phyloP scores from a whole-genome alignment of 2,888 invertebrate species.

The Erannis defoliaria region DNA sequence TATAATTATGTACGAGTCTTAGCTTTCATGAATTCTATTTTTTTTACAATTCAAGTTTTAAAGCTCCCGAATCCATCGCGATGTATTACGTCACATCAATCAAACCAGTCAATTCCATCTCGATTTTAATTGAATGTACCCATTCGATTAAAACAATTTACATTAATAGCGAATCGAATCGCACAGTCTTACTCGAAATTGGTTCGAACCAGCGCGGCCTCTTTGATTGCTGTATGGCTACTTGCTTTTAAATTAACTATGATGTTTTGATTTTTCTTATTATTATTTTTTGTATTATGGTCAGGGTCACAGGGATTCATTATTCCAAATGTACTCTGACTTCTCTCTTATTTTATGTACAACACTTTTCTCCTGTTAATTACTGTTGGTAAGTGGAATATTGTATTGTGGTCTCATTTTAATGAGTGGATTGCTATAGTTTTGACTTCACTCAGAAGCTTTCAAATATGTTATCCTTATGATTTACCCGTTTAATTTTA shows the following conservation, averaged over 20 bases:
- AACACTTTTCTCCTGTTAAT: constrained; percentile 32
- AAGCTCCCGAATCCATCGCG: constrained; percentile 22
- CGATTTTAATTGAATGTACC: constrained; percentile 15
- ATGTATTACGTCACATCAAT: constrained; percentile 25
- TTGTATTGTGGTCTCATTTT: constrained; percentile 26
- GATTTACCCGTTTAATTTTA: constrained; percentile 2
- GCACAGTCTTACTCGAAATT: constrained; percentile 48
- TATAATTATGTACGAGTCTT: background rate
- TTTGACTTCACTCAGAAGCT: constrained; percentile 12
- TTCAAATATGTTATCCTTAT: constrained; percentile 9
- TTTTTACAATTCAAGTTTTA: constrained; percentile 4
- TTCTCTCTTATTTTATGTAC: constrained; percentile 27
- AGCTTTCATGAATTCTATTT: background rate
- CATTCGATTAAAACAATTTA: constrained; percentile 35
- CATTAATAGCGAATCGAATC: constrained; percentile 48
- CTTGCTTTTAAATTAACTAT: constrained; percentile 40
- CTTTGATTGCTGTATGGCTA: constrained; percentile 59
- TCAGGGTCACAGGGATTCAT: background rate
- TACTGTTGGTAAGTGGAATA: constrained; percentile 30
- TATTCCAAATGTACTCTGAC: background rate
- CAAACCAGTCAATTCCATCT: constrained; percentile 19
- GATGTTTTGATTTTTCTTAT: no score
- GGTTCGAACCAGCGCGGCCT: constrained; percentile 51
- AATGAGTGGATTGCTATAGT: constrained; percentile 36
- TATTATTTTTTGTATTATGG: background rate